A percentile compares a stretch with the other conserved stretches of the same genome.
These are phyloP conservation scores for Daphoenositta chrysoptera DNA, from an alignment of 2,113 vertebrate genomes.

Conservation along the genomic window DNA sequence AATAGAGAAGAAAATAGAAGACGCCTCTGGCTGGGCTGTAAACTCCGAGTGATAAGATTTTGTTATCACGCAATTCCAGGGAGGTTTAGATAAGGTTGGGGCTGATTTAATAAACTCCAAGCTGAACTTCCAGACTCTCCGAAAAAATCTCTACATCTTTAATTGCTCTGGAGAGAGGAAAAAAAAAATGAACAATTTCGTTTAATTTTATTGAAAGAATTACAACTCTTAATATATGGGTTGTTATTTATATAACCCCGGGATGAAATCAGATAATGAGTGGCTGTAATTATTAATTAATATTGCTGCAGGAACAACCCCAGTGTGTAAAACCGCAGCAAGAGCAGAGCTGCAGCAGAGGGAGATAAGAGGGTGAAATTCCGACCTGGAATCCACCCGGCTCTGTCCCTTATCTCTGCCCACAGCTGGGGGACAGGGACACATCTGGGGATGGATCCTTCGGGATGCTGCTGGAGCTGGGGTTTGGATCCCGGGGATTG, in stretches of 20 bases:
- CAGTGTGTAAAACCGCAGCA: background rate
- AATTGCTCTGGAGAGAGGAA: background rate
- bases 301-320: background rate
- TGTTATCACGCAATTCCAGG: background rate
- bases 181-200: background rate
- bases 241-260: background rate
- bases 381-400: background rate
- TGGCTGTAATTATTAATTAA: background rate
- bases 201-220: background rate
- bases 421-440: background rate
- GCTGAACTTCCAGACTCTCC: background rate
- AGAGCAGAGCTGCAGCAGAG: background rate
- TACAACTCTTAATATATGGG: background rate
- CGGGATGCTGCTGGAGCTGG: background rate
- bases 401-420: background rate
- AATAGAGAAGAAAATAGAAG: background rate
- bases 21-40: background rate
- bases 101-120: background rate
- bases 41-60: background rate
- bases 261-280: background rate
- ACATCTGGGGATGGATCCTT: background rate
- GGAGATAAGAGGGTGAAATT: constrained; percentile 9
- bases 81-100: background rate
- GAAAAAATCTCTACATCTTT: background rate
- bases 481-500: background rate